Percentiles rank a stretch among this genome's conserved stretches.
Evolutionary conservation across 2,888 invertebrate species (phyloP).

Genomic region (Amphipoea oculea): DNA sequence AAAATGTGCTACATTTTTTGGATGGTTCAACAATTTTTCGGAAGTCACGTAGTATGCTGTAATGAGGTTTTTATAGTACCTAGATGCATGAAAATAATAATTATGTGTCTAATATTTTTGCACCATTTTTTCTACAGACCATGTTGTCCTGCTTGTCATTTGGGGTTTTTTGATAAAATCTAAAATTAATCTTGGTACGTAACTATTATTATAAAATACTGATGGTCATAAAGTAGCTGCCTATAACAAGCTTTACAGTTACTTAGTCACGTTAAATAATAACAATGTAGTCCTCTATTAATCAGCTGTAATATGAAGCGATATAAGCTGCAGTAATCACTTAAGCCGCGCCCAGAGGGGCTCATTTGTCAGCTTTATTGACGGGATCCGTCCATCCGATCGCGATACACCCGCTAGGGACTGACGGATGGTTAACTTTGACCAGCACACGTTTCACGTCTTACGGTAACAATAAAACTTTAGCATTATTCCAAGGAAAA

Average conservation of each 20-base stretch:
- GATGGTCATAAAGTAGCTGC: neutral
- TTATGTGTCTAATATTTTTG: neutral
- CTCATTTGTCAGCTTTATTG: conserved; percentile 84
- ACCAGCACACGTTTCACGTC: conserved; percentile 14
- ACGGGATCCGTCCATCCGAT: conserved; percentile 75
- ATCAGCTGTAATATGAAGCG: conserved; percentile 65
- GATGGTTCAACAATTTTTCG: neutral
- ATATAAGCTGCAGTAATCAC: conserved; percentile 88
- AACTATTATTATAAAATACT: neutral
- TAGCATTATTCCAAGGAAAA: neutral
- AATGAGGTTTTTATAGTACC: conserved; percentile 5
- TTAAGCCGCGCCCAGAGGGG: conserved; percentile 84
- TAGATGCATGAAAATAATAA: neutral
- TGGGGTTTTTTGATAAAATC: neutral
- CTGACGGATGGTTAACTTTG: conserved; percentile 35
- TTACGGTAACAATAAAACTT: conserved; percentile 8
- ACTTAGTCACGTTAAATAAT: conserved; percentile 34
- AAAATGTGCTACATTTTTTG: neutral
- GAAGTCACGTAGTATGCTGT: neutral
- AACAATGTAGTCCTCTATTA: conserved; percentile 41
- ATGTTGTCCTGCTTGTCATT: neutral
- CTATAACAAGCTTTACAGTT: neutral
- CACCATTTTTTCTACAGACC: neutral
- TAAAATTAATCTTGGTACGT: neutral
- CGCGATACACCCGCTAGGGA: conserved; percentile 69